phyloP scores from a whole-genome alignment of 2,797 vertebrate species.

The Todus mexicanus region DNA sequence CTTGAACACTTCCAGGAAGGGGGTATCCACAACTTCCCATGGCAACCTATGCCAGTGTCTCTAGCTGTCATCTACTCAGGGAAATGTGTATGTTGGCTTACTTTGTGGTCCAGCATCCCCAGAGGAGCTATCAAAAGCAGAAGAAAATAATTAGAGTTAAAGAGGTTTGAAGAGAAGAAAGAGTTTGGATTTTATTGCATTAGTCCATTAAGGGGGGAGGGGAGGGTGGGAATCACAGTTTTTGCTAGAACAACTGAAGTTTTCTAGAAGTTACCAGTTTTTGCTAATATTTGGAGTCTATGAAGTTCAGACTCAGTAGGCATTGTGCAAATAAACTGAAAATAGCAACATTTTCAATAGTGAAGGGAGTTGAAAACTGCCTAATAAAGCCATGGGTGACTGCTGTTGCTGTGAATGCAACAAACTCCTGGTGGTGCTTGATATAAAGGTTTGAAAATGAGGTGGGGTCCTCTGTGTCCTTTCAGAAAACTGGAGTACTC shows the following conservation, averaged over 20 bases:
- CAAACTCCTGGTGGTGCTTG: neutral
- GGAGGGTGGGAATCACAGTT: neutral
- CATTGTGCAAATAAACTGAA: neutral
- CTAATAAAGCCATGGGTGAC: neutral
- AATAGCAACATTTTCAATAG: neutral
- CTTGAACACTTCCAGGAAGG: too few species aligned
- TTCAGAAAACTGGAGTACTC: neutral
- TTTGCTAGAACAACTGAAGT: neutral
- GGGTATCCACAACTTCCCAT: too few species aligned
- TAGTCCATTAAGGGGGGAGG: neutral
- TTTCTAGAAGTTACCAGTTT: neutral
- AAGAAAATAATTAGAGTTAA: neutral
- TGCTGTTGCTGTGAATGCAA: neutral
- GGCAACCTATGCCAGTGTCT: too few species aligned
- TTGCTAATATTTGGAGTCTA: neutral
- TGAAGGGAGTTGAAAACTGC: neutral
- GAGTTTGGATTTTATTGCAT: neutral
- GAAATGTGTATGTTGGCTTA: neutral
- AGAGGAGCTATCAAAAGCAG: neutral
- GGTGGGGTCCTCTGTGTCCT: neutral
- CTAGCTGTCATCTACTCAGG: conserved; percentile 5
- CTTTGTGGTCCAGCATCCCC: neutral
- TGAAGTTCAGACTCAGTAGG: neutral
- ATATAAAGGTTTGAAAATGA: neutral
- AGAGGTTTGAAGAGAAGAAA: neutral